Conservation (phyloP, 2,797 vertebrate genomes). For the Dicrostonyx torquatus region DNA sequence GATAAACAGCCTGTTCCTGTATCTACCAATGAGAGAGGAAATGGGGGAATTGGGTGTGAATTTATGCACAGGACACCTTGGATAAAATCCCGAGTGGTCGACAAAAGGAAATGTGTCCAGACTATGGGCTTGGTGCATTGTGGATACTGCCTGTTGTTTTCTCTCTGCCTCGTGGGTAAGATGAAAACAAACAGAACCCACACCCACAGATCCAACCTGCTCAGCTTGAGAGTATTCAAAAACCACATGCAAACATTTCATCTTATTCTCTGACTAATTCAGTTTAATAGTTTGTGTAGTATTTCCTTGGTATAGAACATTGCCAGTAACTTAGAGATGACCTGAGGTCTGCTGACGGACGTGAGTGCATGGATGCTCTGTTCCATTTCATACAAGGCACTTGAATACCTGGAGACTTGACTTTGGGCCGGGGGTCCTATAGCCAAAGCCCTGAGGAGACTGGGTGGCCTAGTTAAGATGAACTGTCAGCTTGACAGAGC, state of each 20-base stretch:
- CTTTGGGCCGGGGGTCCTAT: background rate
- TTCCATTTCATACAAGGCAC: background rate
- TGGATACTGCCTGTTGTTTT: background rate
- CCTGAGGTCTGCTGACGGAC: no score
- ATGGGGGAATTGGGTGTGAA: background rate
- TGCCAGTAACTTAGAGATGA: background rate
- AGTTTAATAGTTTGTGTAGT: background rate
- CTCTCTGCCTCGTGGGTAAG: background rate
- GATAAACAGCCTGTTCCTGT: background rate
- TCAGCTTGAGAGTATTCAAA: background rate
- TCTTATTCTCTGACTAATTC: background rate
- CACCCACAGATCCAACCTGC: background rate
- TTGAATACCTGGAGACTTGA: background rate
- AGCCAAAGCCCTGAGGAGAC: background rate
- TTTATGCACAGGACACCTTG: background rate
- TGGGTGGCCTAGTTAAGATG: background rate
- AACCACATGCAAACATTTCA: background rate
- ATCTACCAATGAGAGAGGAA: background rate
- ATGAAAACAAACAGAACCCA: background rate
- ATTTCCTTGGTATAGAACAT: background rate
- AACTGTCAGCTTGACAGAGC: background rate
- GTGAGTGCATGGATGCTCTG: background rate
- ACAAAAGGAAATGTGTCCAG: background rate
- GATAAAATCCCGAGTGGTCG: background rate
- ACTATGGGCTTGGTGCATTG: background rate